phyloP scores from a whole-genome alignment of 2,797 vertebrate genomes.

The Holocentrus rufus region DNA sequence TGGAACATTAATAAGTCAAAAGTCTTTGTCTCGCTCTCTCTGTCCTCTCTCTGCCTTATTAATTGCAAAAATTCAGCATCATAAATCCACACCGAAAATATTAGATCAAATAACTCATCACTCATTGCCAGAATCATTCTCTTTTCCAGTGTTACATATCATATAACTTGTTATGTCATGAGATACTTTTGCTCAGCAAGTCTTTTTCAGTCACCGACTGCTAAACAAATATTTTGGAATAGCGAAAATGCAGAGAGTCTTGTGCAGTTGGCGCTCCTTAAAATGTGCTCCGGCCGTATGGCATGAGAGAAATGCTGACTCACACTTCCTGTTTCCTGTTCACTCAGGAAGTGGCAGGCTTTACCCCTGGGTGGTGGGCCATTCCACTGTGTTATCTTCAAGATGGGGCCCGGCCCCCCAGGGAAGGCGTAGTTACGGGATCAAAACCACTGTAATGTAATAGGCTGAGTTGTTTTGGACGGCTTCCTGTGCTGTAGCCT shows the following conservation, averaged over 20 bases:
- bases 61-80: neutral
- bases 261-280: neutral
- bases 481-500: conserved; percentile 47
- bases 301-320: conserved; percentile 78
- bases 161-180: neutral
- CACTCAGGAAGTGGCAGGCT: conserved; percentile 77
- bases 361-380: conserved; percentile 68
- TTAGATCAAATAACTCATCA: neutral
- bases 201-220: neutral
- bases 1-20: too few relatives aligned
- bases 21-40: too few relatives aligned
- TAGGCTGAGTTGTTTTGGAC: conserved; percentile 33
- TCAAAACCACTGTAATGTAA: conserved; percentile 44
- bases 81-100: too few relatives aligned
- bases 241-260: conserved; percentile 18
- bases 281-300: conserved; percentile 34
- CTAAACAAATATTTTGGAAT: conserved; percentile 13
- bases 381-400: conserved; percentile 72
- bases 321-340: conserved; percentile 82
- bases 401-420: conserved; percentile 59
- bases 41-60: too few relatives aligned
- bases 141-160: neutral
- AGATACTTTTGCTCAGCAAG: neutral
- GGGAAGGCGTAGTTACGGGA: conserved; percentile 39
- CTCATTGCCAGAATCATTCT: neutral